Conservation (phyloP, 2,797 vertebrate genomes). For the Cyclura pinguis region DNA sequence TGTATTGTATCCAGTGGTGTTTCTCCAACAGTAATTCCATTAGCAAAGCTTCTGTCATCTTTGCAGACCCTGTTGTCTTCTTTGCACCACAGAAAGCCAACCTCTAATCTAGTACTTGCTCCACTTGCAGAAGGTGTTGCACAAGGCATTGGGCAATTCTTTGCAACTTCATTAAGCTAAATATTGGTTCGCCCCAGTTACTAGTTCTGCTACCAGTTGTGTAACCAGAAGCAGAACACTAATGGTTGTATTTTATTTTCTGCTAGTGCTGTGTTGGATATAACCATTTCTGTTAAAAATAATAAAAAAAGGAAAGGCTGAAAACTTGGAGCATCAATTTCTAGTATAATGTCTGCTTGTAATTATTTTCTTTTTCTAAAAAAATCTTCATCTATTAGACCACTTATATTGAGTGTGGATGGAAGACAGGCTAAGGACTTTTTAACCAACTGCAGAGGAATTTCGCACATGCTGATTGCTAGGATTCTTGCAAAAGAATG, state of each 20-base stretch:
- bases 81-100: background rate
- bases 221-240: background rate
- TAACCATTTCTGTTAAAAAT: no score
- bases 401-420: background rate
- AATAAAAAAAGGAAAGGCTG: background rate
- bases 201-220: background rate
- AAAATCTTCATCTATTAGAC: background rate
- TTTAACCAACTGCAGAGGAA: background rate
- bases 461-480: background rate
- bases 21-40: background rate
- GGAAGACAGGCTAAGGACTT: background rate
- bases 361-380: background rate
- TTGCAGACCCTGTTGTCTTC: background rate
- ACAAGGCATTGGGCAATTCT: background rate
- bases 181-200: background rate
- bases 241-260: no score
- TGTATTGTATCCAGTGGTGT: background rate
- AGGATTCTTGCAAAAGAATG: conserved; percentile 2
- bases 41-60: background rate
- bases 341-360: background rate
- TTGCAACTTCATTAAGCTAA: background rate
- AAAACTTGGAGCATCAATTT: background rate
- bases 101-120: background rate
- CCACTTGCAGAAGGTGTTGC: background rate
- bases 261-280: no score